A percentile compares a stretch with the other conserved stretches of the same genome.
Evolutionary conservation across 2,888 invertebrate species (phyloP).

Genomic region (Reticulitermes lucifugus): DNA sequence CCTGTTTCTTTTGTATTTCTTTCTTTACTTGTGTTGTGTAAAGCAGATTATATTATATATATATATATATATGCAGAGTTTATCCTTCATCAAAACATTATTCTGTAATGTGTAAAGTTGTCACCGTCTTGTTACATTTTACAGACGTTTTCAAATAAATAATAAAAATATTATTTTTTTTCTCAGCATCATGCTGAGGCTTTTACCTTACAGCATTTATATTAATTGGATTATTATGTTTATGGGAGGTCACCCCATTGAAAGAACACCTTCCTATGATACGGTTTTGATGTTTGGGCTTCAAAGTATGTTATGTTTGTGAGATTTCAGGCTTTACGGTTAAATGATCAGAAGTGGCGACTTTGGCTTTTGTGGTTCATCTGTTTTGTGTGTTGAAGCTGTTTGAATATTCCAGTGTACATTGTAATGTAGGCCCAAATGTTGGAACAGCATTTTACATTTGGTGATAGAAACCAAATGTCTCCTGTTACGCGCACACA

Average conservation of each 20-base stretch:
- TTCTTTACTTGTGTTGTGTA: slow-evolving; percentile 46
- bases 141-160: slow-evolving; percentile 53
- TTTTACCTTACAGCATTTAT: slow-evolving; percentile 29
- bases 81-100: slow-evolving; percentile 48
- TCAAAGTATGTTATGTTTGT: no score
- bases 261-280: no score
- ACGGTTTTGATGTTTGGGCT: no score
- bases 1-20: slow-evolving; percentile 44
- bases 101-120: slow-evolving; percentile 49
- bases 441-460: no score
- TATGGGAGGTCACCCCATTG: not conserved
- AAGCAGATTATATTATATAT: slow-evolving; percentile 45
- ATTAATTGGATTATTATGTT: not conserved
- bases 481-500: no score
- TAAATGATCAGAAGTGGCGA: no score
- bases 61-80: slow-evolving; percentile 51
- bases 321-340: no score
- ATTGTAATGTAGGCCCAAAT: no score
- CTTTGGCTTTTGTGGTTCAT: no score
- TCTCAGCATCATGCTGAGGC: slow-evolving; percentile 30
- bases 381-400: no score
- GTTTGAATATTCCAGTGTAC: no score
- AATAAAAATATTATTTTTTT: slow-evolving; percentile 46
- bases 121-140: slow-evolving; percentile 52
- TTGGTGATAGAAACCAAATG: no score